Conservation (phyloP, 2,888 invertebrate genomes). For the Spialia ferax region DNA sequence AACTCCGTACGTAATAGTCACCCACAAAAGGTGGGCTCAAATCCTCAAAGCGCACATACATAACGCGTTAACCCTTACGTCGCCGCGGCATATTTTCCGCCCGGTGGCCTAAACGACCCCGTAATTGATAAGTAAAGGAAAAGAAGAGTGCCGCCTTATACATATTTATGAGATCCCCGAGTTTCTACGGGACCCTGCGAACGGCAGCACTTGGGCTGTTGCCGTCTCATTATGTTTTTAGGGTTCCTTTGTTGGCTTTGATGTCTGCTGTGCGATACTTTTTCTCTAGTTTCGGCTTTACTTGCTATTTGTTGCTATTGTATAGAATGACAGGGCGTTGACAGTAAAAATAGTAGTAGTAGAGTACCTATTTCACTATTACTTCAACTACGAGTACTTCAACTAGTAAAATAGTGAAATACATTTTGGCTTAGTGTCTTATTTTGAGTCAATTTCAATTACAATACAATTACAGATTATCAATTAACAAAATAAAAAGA, state of each 20-base stretch:
- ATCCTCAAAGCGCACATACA: slow-evolving; percentile 37
- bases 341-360: background rate
- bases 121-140: slow-evolving; percentile 87
- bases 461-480: too few relatives aligned
- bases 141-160: slow-evolving; percentile 82
- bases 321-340: background rate
- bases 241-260: slow-evolving; percentile 83
- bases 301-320: background rate
- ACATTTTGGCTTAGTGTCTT: too few relatives aligned
- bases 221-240: slow-evolving; percentile 84
- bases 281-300: slow-evolving; percentile 53
- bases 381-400: too few relatives aligned
- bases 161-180: slow-evolving; percentile 83
- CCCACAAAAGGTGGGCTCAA: slow-evolving; percentile 33
- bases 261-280: slow-evolving; percentile 65
- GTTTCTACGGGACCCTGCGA: slow-evolving; percentile 84
- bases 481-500: too few relatives aligned
- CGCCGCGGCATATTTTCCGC: slow-evolving; percentile 64
- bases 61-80: slow-evolving; percentile 74
- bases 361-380: too few relatives aligned
- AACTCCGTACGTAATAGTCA: slow-evolving; percentile 24
- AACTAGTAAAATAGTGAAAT: too few relatives aligned
- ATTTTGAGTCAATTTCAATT: too few relatives aligned
- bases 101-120: slow-evolving; percentile 77
- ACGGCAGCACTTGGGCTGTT: slow-evolving; percentile 79